These are phyloP conservation scores for Meteorus colon DNA, from an alignment of 2,888 invertebrate species.

Conservation along the genomic window DNA sequence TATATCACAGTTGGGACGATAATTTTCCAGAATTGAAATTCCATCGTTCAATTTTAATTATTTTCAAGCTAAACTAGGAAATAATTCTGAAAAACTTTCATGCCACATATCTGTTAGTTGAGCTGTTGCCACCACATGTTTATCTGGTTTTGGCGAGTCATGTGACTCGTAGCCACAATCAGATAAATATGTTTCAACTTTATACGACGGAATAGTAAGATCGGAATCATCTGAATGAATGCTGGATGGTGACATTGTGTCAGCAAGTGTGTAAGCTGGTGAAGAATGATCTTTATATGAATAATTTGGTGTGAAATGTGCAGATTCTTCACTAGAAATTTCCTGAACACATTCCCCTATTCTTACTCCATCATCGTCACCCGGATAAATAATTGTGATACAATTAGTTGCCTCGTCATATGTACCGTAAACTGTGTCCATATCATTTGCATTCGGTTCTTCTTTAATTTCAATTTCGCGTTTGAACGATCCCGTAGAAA, in stretches of 20 bases:
- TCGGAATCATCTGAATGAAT: constrained; percentile 66
- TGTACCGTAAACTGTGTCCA: constrained; percentile 82
- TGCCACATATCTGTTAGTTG: constrained; percentile 81
- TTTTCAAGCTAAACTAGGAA: constrained; percentile 77
- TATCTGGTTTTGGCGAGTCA: constrained; percentile 75
- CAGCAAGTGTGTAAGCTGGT: constrained; percentile 61
- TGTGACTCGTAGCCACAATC: constrained; percentile 82
- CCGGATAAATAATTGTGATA: constrained; percentile 82
- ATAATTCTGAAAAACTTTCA: constrained; percentile 84
- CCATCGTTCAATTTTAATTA: background rate
- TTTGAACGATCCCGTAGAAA: constrained; percentile 42
- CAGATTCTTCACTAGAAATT: constrained; percentile 51
- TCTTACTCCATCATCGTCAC: constrained; percentile 74
- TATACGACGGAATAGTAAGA: constrained; percentile 42
- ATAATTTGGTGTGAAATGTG: constrained; percentile 40
- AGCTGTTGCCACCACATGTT: constrained; percentile 64
- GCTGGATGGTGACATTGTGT: constrained; percentile 67
- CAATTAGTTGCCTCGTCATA: constrained; percentile 84
- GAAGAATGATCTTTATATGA: constrained; percentile 55
- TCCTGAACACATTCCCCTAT: constrained; percentile 66
- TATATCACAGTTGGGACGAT: background rate
- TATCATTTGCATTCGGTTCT: constrained; percentile 72
- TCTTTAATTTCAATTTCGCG: constrained; percentile 62
- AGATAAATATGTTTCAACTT: constrained; percentile 65
- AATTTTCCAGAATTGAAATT: background rate